A percentile compares a stretch with the other conserved stretches of the same genome.
phyloP scores from a whole-genome alignment of 2,888 invertebrate species.

The Erannis defoliaria region DNA sequence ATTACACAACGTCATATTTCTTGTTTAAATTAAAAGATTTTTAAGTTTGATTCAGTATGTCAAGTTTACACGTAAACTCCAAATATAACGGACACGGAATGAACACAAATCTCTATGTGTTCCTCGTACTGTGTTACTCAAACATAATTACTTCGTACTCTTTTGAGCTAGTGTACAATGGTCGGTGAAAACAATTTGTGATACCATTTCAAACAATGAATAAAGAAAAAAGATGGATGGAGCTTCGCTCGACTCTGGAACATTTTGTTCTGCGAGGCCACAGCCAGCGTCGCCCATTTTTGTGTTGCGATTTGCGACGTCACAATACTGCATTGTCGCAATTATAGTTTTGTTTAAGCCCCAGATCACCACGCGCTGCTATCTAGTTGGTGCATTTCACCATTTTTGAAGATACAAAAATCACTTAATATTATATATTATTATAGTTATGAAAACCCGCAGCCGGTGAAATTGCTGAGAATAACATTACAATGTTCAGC shows the following conservation, averaged over 20 bases:
- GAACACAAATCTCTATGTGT: conserved; percentile 61
- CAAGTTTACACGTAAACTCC: conserved; percentile 44
- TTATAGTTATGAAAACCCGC: no score
- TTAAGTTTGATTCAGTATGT: conserved; percentile 52
- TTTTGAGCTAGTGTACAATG: conserved; percentile 47
- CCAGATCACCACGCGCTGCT: no score
- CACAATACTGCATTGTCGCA: no score
- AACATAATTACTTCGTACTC: conserved; percentile 57
- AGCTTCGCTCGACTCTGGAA: not conserved
- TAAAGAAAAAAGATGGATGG: conserved; percentile 10
- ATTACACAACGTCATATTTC: conserved; percentile 44
- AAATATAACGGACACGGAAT: conserved; percentile 50
- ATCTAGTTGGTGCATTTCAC: no score
- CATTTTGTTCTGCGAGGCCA: no score
- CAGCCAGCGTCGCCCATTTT: no score
- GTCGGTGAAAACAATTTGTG: conserved; percentile 50
- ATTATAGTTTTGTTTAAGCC: no score
- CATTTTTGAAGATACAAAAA: no score
- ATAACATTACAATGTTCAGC: no score
- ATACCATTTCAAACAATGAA: conserved; percentile 38
- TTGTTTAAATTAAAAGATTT: conserved; percentile 56
- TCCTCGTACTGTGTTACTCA: conserved; percentile 54
- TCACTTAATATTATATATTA: no score
- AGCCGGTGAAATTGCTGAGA: no score
- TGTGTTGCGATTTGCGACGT: no score